phyloP scores from a whole-genome alignment of 30 jellyfish, hydroid and myxozoan genomes.

The Turritopsis dohrnii region DNA sequence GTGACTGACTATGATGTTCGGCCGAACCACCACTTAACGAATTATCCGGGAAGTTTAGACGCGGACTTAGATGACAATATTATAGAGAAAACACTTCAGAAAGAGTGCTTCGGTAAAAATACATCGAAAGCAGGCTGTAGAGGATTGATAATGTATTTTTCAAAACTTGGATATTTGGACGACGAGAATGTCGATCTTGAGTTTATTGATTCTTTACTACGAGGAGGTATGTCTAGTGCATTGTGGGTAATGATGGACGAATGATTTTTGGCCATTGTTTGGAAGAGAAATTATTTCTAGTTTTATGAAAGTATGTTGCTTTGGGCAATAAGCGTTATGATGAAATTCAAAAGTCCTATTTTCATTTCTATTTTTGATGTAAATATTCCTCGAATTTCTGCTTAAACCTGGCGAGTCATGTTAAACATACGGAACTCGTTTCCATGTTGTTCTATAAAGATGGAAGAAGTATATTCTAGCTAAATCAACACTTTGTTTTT shows the following conservation, averaged over 20 bases:
- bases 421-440: no score
- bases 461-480: not conserved
- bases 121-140: constrained; percentile 93
- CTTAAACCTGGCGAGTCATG: no score
- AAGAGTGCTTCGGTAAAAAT: constrained; percentile 32
- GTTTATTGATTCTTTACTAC: constrained; percentile 85
- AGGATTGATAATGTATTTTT: constrained; percentile 76
- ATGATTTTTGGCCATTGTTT: not conserved
- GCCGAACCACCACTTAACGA: constrained; percentile 47
- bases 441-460: no score
- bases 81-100: constrained; percentile 35
- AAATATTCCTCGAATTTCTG: no score
- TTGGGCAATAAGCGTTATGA: no score
- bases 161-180: constrained; percentile 72
- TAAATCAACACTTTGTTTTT: not conserved
- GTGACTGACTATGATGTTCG: constrained; percentile 63
- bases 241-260: not conserved
- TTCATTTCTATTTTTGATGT: no score
- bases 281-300: no score
- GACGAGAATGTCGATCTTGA: constrained; percentile 78
- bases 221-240: constrained; percentile 37
- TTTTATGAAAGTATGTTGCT: no score
- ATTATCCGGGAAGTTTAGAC: constrained; percentile 90
- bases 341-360: no score
- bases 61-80: constrained; percentile 83